Evolutionary conservation across 2,113 vertebrate species (phyloP).

Genomic region (Tragulus kanchil): DNA sequence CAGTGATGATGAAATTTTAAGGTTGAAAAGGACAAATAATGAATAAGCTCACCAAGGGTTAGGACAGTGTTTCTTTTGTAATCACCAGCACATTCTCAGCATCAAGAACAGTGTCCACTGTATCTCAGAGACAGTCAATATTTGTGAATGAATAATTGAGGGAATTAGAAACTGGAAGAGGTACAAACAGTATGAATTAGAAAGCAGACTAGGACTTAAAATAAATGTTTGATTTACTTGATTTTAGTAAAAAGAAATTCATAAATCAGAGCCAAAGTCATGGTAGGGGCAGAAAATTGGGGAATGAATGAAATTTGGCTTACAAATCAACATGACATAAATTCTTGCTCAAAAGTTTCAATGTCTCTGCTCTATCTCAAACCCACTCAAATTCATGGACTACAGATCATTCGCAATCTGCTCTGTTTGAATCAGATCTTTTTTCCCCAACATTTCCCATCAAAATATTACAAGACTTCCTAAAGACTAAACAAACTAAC

Average conservation of each 20-base stretch:
- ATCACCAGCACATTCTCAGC: neutral
- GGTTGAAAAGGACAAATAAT: slow-evolving; percentile 36
- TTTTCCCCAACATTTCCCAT: neutral
- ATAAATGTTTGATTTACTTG: slow-evolving; percentile 37
- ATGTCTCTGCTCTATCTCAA: neutral
- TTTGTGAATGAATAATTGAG: slow-evolving; percentile 58
- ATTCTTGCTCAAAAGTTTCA: slow-evolving; percentile 41
- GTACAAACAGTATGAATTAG: neutral
- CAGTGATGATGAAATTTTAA: slow-evolving; percentile 18
- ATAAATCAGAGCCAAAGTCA: slow-evolving; percentile 51
- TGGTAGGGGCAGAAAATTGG: neutral
- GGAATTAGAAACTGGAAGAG: slow-evolving; percentile 37
- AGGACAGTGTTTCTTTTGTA: neutral
- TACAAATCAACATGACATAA: slow-evolving; percentile 39
- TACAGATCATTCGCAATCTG: neutral
- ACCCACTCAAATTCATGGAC: neutral
- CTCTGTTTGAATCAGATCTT: neutral
- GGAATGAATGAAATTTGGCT: neutral
- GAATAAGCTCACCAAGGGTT: neutral
- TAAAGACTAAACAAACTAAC: slow-evolving; percentile 12
- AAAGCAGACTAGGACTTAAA: neutral
- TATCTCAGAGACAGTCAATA: slow-evolving; percentile 61
- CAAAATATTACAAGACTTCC: neutral
- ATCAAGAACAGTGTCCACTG: neutral
- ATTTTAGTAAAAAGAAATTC: slow-evolving; percentile 44